Percentiles rank a stretch among this genome's conserved stretches.
Evolutionary conservation across 2,888 invertebrate genomes (phyloP).

Genomic region (Tholera decimalis): DNA sequence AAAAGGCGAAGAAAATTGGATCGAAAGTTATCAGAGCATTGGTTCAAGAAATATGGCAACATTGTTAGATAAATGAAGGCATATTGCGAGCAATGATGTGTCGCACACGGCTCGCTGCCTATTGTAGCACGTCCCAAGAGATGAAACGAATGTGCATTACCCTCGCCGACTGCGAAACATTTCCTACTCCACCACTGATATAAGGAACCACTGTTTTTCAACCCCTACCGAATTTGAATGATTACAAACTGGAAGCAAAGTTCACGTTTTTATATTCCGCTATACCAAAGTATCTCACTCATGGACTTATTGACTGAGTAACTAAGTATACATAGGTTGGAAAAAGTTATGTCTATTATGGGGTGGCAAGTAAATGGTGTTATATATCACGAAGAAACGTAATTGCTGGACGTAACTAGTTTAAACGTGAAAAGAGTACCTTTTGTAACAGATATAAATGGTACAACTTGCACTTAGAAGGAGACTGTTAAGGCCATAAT

Average conservation of each 20-base stretch:
- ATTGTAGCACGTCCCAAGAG: constrained; percentile 80
- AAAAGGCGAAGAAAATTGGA: constrained; percentile 71
- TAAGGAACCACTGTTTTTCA: constrained; percentile 63
- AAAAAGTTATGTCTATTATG: constrained; percentile 46
- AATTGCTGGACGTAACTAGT: constrained; percentile 53
- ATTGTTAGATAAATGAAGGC: constrained; percentile 83
- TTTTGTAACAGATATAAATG: constrained; percentile 49
- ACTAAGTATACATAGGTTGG: constrained; percentile 22
- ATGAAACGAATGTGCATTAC: constrained; percentile 82
- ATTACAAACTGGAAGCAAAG: constrained; percentile 27
- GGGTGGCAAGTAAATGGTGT: constrained; percentile 50
- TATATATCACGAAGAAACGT: constrained; percentile 57
- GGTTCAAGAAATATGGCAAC: constrained; percentile 79
- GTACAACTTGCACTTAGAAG: constrained; percentile 35
- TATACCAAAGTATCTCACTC: constrained; percentile 28
- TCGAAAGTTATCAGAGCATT: constrained; percentile 79
- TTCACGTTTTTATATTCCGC: constrained; percentile 9
- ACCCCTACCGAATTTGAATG: constrained; percentile 53
- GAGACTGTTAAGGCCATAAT: constrained; percentile 41
- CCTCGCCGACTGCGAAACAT: constrained; percentile 76
- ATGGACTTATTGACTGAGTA: constrained; percentile 31
- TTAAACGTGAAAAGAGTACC: constrained; percentile 48
- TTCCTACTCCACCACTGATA: constrained; percentile 64
- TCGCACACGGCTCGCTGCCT: constrained; percentile 72
- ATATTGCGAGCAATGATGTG: constrained; percentile 81